Evolutionary conservation across 2,888 invertebrate species (phyloP).

Genomic region (Drosophila melanosoma): DNA sequence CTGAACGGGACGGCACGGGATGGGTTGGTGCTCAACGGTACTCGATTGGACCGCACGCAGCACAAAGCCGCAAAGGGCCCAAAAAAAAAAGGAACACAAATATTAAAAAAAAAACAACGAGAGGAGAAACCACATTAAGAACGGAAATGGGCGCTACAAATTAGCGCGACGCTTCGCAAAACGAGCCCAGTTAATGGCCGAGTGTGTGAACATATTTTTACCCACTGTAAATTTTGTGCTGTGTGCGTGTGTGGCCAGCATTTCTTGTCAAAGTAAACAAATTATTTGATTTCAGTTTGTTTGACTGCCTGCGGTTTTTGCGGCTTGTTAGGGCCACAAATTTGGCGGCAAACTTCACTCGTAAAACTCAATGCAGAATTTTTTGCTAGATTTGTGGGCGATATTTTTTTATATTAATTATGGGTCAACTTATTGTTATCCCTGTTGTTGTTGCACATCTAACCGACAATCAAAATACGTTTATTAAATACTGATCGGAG

Average conservation of each 20-base stretch:
- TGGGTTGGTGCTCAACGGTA: background rate
- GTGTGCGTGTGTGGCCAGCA: slow-evolving; percentile 61
- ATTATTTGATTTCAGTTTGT: slow-evolving; percentile 77
- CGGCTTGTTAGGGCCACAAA: slow-evolving; percentile 63
- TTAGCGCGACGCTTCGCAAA: slow-evolving; percentile 58
- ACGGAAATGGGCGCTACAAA: slow-evolving; percentile 80
- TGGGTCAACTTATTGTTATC: slow-evolving; percentile 35
- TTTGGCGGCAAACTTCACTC: slow-evolving; percentile 73
- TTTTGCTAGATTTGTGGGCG: slow-evolving; percentile 55
- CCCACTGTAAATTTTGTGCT: background rate
- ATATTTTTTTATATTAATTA: slow-evolving; percentile 63
- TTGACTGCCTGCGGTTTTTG: slow-evolving; percentile 50
- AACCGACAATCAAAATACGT: slow-evolving; percentile 62
- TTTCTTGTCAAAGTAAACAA: slow-evolving; percentile 76
- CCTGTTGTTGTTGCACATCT: slow-evolving; percentile 14
- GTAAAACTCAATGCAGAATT: slow-evolving; percentile 21
- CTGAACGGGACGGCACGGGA: background rate
- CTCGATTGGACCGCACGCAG: slow-evolving; percentile 62
- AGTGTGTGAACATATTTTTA: slow-evolving; percentile 49
- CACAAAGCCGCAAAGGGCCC: slow-evolving; percentile 21
- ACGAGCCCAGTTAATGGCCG: slow-evolving; percentile 23
- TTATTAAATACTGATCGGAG: slow-evolving; percentile 45
- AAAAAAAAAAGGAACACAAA: background rate
- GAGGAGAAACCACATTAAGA: slow-evolving; percentile 57
- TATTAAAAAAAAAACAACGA: background rate